phyloP scores from a whole-genome alignment of 2,113 vertebrate genomes.

The Theristicus caerulescens region DNA sequence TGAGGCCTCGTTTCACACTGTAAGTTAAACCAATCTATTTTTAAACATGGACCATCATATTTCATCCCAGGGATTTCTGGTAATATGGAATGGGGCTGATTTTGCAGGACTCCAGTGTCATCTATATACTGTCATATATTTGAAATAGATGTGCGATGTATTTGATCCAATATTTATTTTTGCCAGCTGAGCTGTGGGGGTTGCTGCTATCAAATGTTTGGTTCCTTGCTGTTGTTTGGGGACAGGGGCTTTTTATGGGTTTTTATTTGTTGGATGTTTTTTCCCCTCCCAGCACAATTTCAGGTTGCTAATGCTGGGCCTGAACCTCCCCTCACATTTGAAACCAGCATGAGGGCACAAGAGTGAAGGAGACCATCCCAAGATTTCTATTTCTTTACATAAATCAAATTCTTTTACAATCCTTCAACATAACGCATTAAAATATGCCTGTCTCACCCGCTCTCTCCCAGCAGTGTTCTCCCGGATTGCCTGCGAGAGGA shows the following conservation, averaged over 20 bases:
- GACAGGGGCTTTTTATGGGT: neutral
- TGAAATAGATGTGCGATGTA: neutral
- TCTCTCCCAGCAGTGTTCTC: slow-evolving; percentile 24
- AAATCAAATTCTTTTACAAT: slow-evolving; percentile 70
- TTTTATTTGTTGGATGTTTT: neutral
- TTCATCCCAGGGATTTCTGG: neutral
- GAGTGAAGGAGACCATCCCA: neutral
- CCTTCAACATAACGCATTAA: slow-evolving; percentile 36
- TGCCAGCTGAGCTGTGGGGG: neutral
- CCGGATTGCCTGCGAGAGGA: slow-evolving; percentile 61
- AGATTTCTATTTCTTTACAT: slow-evolving; percentile 52
- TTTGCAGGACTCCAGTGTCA: neutral
- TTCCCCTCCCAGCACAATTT: neutral
- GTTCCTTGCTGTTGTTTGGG: neutral
- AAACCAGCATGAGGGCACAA: neutral
- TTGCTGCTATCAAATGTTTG: neutral
- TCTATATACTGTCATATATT: neutral
- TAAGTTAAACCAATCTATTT: neutral
- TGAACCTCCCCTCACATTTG: neutral
- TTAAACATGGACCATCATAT: neutral
- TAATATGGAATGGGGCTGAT: neutral
- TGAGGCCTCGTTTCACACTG: neutral
- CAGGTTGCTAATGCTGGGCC: neutral
- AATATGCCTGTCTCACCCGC: neutral
- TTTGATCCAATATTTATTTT: neutral